Evolutionary conservation across 1,140 invertebrate genomes (phyloP), one percentile per base, ranked within the genome.

Genomic region (Palaemon carinicauda): DNA sequence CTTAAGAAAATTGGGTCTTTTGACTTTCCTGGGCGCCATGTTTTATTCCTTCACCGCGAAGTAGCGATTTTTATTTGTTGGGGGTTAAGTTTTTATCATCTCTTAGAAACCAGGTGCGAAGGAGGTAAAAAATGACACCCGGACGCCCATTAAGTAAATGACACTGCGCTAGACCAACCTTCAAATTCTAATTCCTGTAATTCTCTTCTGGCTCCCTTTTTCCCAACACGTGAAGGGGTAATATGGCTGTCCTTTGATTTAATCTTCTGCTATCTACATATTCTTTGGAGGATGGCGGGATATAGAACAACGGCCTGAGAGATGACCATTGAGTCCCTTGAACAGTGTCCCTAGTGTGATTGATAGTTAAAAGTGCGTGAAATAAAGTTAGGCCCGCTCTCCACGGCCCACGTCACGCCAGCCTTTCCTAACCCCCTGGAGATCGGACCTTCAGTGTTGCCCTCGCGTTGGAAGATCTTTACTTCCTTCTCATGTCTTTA

Each of bases 281-380:
- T 51, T 51, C 73, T 53, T 77, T 83, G 56, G 31, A 69, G n/a
- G 41, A 41, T 29, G 54, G 82, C 53, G 82, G 29, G 82, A 83
- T 50, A 31, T 75, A 54, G 74, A 56, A 83, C 53, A 74, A 77
- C 53, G 19, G 19, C 19, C 29, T 17, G 52, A 51, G 82, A 75
- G 82, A 75, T 83, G 82, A 83, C 82, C 82, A 83, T 41, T 60
- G 78, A 19, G 53, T 27, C 53, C 52, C 21, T 41, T 17, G 51
- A 41, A 12, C 82, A 29, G 56, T 65, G 82, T 56, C 77, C 82
- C 74, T 83, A 52, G 71, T 75, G 31, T 83, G 82, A 83, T 83
- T 83, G 69, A 83, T 83, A 83, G 82, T 83, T 83, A 83, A 83
- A 83, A 77, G 82, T 74, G 53, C 82, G 82, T 83, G 53, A 83